phyloP scores from a whole-genome alignment of 2,888 invertebrate species.

The Habrosyne pyritoides region DNA sequence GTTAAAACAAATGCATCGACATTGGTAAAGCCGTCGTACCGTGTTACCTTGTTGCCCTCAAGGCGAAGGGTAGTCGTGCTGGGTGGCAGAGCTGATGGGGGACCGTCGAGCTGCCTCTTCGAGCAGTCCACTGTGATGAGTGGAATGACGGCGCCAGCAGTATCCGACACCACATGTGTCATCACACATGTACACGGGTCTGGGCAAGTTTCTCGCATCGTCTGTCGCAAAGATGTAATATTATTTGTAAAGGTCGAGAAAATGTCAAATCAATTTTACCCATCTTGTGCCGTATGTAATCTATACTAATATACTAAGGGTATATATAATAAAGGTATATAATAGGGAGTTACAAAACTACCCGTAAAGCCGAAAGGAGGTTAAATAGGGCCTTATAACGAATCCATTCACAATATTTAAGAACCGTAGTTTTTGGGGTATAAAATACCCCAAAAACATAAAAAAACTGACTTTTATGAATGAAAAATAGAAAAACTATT shows the following conservation, averaged over 20 bases:
- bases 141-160: conserved; percentile 78
- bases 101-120: conserved; percentile 74
- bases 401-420: too few species aligned
- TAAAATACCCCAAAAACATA: too few species aligned
- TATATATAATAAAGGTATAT: too few species aligned
- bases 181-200: conserved; percentile 85
- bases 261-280: too few species aligned
- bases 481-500: too few species aligned
- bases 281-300: too few species aligned
- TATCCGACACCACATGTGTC: conserved; percentile 85
- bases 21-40: conserved; percentile 32
- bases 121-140: conserved; percentile 88
- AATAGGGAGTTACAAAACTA: too few species aligned
- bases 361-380: too few species aligned
- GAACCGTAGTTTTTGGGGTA: too few species aligned
- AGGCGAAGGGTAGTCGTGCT: conserved; percentile 87
- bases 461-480: too few species aligned
- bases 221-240: conserved; percentile 53
- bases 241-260: not conserved
- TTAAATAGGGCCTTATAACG: too few species aligned
- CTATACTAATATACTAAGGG: too few species aligned
- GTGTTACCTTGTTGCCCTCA: conserved; percentile 86
- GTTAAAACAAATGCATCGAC: not conserved
- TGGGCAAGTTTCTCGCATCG: conserved; percentile 84
- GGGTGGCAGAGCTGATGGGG: conserved; percentile 85